Percentiles rank a stretch among this genome's conserved stretches.
These are phyloP conservation scores for Lypha dubia DNA, from an alignment of 2,888 invertebrate genomes.

Conservation along the genomic window DNA sequence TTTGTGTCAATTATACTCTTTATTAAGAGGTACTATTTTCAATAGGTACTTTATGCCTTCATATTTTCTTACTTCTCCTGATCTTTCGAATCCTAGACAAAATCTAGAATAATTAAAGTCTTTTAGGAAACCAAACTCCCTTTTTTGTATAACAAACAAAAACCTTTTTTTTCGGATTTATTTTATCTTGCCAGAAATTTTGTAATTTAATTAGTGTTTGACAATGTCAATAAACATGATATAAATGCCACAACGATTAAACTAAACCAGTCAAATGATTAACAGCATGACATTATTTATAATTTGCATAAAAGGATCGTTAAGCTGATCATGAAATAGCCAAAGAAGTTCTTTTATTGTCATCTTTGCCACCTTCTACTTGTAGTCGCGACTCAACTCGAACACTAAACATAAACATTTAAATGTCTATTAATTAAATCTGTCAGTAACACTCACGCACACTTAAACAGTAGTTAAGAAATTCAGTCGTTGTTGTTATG, in stretches of 20 bases:
- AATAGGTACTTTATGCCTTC: slow-evolving; percentile 1
- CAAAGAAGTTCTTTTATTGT: slow-evolving; percentile 11
- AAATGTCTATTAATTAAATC: slow-evolving; percentile 70
- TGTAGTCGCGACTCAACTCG: background rate
- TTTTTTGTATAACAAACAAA: background rate
- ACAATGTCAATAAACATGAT: slow-evolving; percentile 61
- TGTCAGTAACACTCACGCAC: slow-evolving; percentile 62
- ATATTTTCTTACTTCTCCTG: too few species aligned
- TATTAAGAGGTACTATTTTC: background rate
- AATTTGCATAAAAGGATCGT: slow-evolving; percentile 40
- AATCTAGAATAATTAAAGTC: too few species aligned
- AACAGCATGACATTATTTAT: slow-evolving; percentile 49
- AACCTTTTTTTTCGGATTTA: background rate
- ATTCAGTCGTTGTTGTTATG: background rate
- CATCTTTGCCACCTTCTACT: slow-evolving; percentile 17
- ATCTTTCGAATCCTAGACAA: too few species aligned
- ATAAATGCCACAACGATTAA: slow-evolving; percentile 41
- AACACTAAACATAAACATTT: slow-evolving; percentile 44
- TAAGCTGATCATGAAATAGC: background rate
- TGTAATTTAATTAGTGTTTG: slow-evolving; percentile 60
- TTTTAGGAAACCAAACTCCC: background rate
- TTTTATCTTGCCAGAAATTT: background rate
- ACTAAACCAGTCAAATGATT: slow-evolving; percentile 50
- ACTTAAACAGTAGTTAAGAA: slow-evolving; percentile 20
- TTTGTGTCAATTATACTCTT: too few species aligned